Evolutionary conservation across 2,113 vertebrate genomes (phyloP), one percentile per base, ranked within the genome.

Genomic region (Brienomyrus longianalis): DNA sequence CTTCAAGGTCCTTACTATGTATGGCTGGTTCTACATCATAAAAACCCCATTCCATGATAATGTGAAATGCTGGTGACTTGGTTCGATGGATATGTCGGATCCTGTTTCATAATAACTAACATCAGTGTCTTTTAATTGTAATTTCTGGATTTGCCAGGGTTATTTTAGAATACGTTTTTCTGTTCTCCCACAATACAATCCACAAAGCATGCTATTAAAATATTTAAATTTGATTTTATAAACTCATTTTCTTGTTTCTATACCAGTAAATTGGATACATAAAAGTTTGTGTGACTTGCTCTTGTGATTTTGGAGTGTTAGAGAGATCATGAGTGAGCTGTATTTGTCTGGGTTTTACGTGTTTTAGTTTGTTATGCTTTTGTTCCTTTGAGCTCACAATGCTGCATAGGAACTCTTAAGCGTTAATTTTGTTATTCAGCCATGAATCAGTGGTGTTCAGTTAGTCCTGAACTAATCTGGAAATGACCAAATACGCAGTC

Each of bases 361-460:
- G 19, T 21, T 27, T 51, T 52, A 23, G 10, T 17, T 54, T 11
- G 10, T 5, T 62, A n/a, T 88, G 17, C 66, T 86, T 31, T 88
- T 66, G 56, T 45, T 39, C 56, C 21, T 66, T 62, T 88, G 80
- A 83, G 77, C 54, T 90, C 52, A 83, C 86, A 89, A 83, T 83
- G 88, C 89, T 66, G 54, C 39, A 43, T 47, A 66, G 11, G 88
- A 48, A 89, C 77, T 86, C 90, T 80, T 91, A 86, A 80, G 74
- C 74, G 2, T 56, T 7, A 17, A 47, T 50, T 35, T 90, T 11
- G 48, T 54, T 59, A 11, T 15, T 19, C 11, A 1, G 13, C 59
- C 27, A 43, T 89, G 62, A 54, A 45, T 23, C 47, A 31, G 11
- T 74, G 15, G 50, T 52, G 13, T 88, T 27, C 23, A 21, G 43